Conservation (phyloP, 1,140 invertebrate species). For the Diorhabda sublineata region DNA sequence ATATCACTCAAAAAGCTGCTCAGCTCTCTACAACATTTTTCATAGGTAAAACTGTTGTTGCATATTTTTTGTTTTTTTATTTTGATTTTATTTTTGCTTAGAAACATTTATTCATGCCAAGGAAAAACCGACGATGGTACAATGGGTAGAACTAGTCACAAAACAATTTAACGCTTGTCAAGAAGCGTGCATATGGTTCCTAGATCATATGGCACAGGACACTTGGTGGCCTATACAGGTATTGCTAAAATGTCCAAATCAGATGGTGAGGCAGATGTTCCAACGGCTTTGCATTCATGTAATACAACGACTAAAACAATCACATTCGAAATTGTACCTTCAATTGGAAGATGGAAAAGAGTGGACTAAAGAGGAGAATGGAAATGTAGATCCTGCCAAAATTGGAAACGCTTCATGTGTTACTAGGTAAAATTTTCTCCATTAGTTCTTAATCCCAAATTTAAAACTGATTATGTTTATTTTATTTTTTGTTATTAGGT, state of each 20-base stretch:
- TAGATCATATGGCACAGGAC: conserved; percentile 87
- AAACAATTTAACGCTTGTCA: conserved; percentile 92
- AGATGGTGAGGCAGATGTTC: conserved; percentile 92
- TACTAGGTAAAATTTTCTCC: conserved; percentile 49
- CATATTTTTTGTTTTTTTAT: not conserved
- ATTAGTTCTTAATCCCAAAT: not conserved
- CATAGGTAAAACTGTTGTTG: conserved; percentile 48
- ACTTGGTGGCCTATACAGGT: conserved; percentile 92
- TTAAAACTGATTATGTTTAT: not conserved
- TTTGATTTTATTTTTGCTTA: not conserved
- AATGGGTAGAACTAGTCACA: conserved; percentile 91
- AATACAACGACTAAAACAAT: conserved; percentile 74
- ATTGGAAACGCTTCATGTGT: conserved; percentile 84
- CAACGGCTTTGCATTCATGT: conserved; percentile 91
- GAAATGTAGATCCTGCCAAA: conserved; percentile 56
- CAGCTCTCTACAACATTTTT: conserved; percentile 91
- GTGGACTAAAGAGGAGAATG: conserved; percentile 54
- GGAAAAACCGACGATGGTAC: conserved; percentile 95
- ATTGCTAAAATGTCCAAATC: conserved; percentile 91
- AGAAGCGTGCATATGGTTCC: conserved; percentile 86
- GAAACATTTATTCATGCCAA: conserved; percentile 96
- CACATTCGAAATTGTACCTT: conserved; percentile 69
- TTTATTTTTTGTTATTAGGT: conserved; percentile 50
- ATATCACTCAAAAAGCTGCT: conserved; percentile 80
- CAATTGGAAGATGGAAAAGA: conserved; percentile 52